Evolutionary conservation across 64 coral and sea anemone species (phyloP), one percentile per base, ranked within the genome.

Genomic region (Cladopsammia gracilis): DNA sequence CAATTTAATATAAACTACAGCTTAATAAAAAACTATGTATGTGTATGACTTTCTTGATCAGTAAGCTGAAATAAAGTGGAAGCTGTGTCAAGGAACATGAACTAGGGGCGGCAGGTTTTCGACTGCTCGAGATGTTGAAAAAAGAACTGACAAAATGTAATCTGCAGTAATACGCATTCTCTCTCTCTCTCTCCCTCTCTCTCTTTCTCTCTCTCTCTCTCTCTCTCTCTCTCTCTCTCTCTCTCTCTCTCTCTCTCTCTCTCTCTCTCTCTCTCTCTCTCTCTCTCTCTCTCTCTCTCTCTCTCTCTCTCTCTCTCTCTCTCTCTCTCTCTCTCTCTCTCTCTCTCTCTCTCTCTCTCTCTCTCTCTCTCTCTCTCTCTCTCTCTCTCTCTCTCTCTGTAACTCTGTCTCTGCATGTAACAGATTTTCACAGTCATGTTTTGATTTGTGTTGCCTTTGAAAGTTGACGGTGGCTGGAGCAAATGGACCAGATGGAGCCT

Each of bases 201-300:
- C 60, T 7, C 60, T 7, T 6, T 6, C 60, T 6, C 60, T 6
- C 60, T 6, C 60, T 6, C 60, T 6, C 60, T 6, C 60, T 6
- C 60, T 6, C 60, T 6, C 60, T 6, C 60, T 6, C 60, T 6
- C 60, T 62, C 60, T 62, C 60, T 62, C 60, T 62, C 60, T 62
- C 60, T 62, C 60, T 62, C 60, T 62, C 60, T 62, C 60, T 62
- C 60, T 62, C 60, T 62, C 60, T 62, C 60, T 62, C 60, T 62
- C 60, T 62, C 60, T 62, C 60, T 62, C 60, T 62, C 60, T 62
- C 60, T 62, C 60, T 62, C 60, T 62, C 60, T 62, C 60, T 62
- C 60, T 62, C 60, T 62, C 60, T 62, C 60, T 62, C 60, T 62
- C 60, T 62, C 10, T 62, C 60, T 62, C 60, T 62, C 10, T 62